phyloP scores from a whole-genome alignment of 2,113 vertebrate genomes.

The Turdus rufiventris region DNA sequence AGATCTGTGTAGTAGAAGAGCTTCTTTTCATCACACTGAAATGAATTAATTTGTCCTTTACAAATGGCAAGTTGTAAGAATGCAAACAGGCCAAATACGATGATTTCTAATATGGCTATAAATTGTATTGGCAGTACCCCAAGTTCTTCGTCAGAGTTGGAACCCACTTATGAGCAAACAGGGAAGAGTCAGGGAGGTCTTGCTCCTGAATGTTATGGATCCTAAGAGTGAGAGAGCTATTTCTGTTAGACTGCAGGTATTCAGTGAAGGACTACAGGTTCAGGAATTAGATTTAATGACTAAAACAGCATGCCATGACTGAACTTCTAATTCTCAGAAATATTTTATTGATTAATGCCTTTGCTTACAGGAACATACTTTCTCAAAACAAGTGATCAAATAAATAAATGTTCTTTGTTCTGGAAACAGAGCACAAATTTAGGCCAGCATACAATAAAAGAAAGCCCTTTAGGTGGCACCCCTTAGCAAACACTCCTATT shows the following conservation, averaged over 20 bases:
- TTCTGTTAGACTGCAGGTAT: neutral
- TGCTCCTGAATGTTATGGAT: accelerated
- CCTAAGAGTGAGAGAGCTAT: neutral
- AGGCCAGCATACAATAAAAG: neutral
- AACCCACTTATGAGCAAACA: neutral
- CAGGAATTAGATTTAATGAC: neutral
- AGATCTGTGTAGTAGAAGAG: neutral
- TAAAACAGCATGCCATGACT: neutral
- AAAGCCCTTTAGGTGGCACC: neutral
- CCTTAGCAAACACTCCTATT: neutral
- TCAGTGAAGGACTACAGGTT: neutral
- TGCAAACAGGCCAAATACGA: neutral
- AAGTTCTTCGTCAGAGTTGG: neutral
- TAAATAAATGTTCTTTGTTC: neutral
- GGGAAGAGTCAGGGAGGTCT: neutral
- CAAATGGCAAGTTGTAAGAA: neutral
- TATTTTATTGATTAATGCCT: neutral
- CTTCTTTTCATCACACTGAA: neutral
- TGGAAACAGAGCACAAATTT: neutral
- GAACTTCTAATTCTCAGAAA: neutral
- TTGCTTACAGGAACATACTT: neutral
- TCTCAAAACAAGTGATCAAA: neutral
- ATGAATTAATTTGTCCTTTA: neutral
- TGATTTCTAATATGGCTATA: neutral
- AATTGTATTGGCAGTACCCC: neutral